Base-by-base conservation (phyloP, 2,113 vertebrate genomes). In the Quiscalus mexicanus region DNA sequence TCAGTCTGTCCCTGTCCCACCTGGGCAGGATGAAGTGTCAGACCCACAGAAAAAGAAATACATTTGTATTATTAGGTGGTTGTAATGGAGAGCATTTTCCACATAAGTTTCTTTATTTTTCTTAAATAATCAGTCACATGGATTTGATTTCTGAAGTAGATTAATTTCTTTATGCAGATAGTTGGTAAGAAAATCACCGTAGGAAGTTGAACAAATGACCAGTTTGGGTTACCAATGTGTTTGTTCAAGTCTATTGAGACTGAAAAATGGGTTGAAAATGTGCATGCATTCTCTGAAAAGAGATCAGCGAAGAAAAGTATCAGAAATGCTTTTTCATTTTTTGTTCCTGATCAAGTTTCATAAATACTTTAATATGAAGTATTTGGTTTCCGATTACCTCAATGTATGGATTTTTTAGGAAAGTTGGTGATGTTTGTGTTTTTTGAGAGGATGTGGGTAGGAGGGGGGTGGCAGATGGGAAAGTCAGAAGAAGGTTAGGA, bases 401-500 rank as follows among this genome's bases (percentile, higher is more conserved):
- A 62, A 6, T 15, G 19, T 58, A 49, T 89, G 33, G 39, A 52
- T 78, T 73, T 93, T 81, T 89, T 90, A 84, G 75, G 76, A 63
- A 88, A 69, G 63, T 44, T 87, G 31, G 41, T 90, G 81, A 37
- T 76, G 64, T 64, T 92, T 86, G 37, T 91, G 63, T 83, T 81
- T 84, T 82, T 80, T 81, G 53, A 75, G 82, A 91, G 70, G 65
- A 84, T 87, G 62, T 87, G 81, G 79, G 84, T 93, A 84, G 95
- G 81, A 92, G 55, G 19, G 30, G 22, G 35, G 3, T 92, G 76
- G 68, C 89, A 84, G 83, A 80, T 95, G 94, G 85, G 59, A 45
- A 69, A 80, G 82, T 90, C 55, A 45, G 65, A 41, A 93, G 67
- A 90, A 64, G 71, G 94, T 91, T 88, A 50, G 58, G 37, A n/a